Percentiles rank a stretch among this genome's conserved stretches.
phyloP scores from a whole-genome alignment of 1,140 invertebrate species.

The Sarcophaga bullata region DNA sequence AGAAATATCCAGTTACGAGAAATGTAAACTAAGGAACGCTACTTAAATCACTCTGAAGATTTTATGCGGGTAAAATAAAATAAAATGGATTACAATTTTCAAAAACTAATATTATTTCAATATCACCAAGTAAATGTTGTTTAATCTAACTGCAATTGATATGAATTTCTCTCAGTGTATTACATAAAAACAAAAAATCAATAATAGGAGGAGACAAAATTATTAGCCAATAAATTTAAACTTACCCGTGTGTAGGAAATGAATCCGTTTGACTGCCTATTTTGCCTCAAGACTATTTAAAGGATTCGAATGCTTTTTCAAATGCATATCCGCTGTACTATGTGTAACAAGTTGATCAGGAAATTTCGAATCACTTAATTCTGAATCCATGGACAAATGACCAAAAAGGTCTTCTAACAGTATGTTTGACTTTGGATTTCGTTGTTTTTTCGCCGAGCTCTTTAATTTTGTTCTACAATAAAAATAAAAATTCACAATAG shows the following conservation, averaged over 20 bases:
- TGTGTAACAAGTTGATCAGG: constrained; percentile 51
- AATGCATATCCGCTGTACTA: constrained; percentile 49
- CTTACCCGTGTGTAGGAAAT: constrained; percentile 58
- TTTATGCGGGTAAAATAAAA: too few species aligned
- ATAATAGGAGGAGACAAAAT: not conserved
- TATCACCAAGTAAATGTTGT: too few species aligned
- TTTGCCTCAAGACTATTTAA: constrained; percentile 58
- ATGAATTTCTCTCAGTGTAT: too few species aligned
- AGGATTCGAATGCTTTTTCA: constrained; percentile 54
- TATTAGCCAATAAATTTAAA: constrained; percentile 34
- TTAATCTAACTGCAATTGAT: too few species aligned
- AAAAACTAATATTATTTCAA: too few species aligned
- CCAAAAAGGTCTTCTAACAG: constrained; percentile 64
- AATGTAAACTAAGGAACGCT: too few species aligned
- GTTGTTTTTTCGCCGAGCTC: constrained; percentile 59
- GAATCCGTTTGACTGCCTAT: constrained; percentile 61
- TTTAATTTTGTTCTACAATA: constrained; percentile 60
- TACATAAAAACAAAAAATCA: not conserved
- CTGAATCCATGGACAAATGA: constrained; percentile 61
- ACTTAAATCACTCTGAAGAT: too few species aligned
- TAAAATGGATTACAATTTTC: not conserved
- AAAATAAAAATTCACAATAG: too few species aligned
- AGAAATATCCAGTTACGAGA: too few species aligned
- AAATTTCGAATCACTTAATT: constrained; percentile 59
- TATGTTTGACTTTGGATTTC: constrained; percentile 59